Evolutionary conservation across 2,888 invertebrate species (phyloP), one percentile per base, ranked within the genome.

Genomic region (Scaptomyza reducta): DNA sequence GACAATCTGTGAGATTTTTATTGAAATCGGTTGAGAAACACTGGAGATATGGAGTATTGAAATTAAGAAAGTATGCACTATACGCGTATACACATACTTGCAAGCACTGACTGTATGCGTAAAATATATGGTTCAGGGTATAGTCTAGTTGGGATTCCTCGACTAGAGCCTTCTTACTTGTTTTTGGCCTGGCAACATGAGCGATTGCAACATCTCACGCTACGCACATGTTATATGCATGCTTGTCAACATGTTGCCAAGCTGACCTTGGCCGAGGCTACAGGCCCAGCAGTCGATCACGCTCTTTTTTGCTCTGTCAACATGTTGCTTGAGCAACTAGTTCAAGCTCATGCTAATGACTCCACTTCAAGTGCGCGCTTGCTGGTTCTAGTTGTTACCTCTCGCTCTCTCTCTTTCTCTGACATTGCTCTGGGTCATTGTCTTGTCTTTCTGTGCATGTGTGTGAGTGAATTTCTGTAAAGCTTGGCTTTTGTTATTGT

Each of bases 241-340:
- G 55, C 10, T 58, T 73, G 63, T 66, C 88, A 85, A 82, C 81
- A 82, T 85, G 88, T 78, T 87, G 78, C 75, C 35, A 66, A 61
- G 25, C 79, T 74, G 76, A 79, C 83, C 86, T 85, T 79, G 79
- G 75, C 86, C 13, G 13, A 22, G 22, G 22, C 22, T 4, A 22
- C 22, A 22, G 22, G 3, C 22, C 22, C 3, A 22, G 35, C 67
- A 56, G 59, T 62, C 61, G 74, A 55, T 64, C 70, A 57, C 40
- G 42, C 38, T 33, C 55, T 31, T 44, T 54, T 47, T 53, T 18
- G 41, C 44, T 59, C 57, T 63, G 56, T 41, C 62, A 66, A 70
- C 75, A 74, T 64, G 60, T 67, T 67, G 70, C 74, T 53, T 6
- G 27, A 44, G 35, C 72, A 73, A 73, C 77, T 73, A 70, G 72